Percentiles rank a stretch among this genome's conserved stretches.
Conservation (phyloP, 2,888 invertebrate genomes). For the Lepidocyrtinus sp. region DNA sequence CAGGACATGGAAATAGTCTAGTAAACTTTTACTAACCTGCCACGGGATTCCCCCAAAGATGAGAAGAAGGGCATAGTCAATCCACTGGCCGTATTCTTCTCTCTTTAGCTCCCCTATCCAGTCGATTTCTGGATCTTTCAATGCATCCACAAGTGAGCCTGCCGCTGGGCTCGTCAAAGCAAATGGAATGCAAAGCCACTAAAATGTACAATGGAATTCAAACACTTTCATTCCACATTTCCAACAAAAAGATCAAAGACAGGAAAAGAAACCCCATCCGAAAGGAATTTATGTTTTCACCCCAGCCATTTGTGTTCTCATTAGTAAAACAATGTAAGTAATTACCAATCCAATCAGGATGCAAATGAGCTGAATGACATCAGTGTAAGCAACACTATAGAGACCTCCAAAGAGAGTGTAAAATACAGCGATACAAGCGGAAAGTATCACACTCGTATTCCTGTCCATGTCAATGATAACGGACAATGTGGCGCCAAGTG, state of each 20-base stretch:
- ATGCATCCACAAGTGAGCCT: slow-evolving; percentile 71
- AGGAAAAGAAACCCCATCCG: too few relatives aligned
- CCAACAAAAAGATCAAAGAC: too few relatives aligned
- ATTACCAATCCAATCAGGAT: slow-evolving; percentile 79
- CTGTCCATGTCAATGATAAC: slow-evolving; percentile 77
- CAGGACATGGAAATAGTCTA: too few relatives aligned
- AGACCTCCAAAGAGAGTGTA: slow-evolving; percentile 82
- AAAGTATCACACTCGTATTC: slow-evolving; percentile 76
- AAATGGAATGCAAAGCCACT: slow-evolving; percentile 80
- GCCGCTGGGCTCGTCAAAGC: slow-evolving; percentile 77
- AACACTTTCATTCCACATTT: neutral
- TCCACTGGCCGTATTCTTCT: slow-evolving; percentile 75
- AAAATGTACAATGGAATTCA: slow-evolving; percentile 29
- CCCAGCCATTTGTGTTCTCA: slow-evolving; percentile 5
- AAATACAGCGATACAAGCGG: slow-evolving; percentile 77
- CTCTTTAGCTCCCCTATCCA: slow-evolving; percentile 76
- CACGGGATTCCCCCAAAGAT: slow-evolving; percentile 81
- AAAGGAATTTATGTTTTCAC: neutral
- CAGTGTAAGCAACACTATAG: slow-evolving; percentile 82
- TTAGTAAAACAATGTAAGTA: neutral
- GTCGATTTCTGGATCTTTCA: slow-evolving; percentile 72
- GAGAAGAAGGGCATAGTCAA: slow-evolving; percentile 77
- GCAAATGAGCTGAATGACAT: slow-evolving; percentile 80
- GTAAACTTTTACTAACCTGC: too few relatives aligned
- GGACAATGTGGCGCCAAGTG: slow-evolving; percentile 76